Evolutionary conservation across 1,140 invertebrate species (phyloP).

Genomic region (Teleogryllus occipitalis): DNA sequence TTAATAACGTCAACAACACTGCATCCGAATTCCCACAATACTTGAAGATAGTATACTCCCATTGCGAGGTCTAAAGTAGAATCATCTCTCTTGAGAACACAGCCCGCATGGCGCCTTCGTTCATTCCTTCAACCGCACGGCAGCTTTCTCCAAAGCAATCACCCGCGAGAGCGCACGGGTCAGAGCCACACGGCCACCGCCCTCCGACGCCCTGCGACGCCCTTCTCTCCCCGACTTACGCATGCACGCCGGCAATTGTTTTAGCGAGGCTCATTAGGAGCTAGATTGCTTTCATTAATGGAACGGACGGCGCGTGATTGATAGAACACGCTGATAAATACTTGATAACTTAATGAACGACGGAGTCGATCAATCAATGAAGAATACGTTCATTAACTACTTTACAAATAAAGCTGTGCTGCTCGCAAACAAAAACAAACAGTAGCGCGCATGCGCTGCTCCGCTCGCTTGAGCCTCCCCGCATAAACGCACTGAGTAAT

Average conservation of each 20-base stretch:
- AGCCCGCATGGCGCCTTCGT: too few species aligned
- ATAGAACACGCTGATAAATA: background rate
- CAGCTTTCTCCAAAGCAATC: too few species aligned
- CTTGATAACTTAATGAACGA: slow-evolving; percentile 1
- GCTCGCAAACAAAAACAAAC: background rate
- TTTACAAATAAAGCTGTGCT: background rate
- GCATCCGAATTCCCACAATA: too few species aligned
- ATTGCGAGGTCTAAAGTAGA: too few species aligned
- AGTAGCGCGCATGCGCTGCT: background rate
- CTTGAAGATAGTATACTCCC: too few species aligned
- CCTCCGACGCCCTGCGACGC: too few species aligned
- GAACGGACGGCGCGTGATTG: background rate
- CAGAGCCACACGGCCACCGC: background rate
- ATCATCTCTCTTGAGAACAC: too few species aligned
- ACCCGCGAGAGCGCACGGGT: background rate
- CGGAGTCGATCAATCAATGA: background rate
- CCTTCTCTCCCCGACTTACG: background rate
- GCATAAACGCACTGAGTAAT: background rate
- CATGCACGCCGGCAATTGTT: background rate
- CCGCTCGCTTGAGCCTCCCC: background rate
- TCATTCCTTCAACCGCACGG: too few species aligned
- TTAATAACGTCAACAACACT: too few species aligned
- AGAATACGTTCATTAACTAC: background rate
- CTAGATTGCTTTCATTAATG: slow-evolving; percentile 5
- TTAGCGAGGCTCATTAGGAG: background rate